phyloP scores from a whole-genome alignment of 1,140 invertebrate genomes.

The Drosophila funebris region DNA sequence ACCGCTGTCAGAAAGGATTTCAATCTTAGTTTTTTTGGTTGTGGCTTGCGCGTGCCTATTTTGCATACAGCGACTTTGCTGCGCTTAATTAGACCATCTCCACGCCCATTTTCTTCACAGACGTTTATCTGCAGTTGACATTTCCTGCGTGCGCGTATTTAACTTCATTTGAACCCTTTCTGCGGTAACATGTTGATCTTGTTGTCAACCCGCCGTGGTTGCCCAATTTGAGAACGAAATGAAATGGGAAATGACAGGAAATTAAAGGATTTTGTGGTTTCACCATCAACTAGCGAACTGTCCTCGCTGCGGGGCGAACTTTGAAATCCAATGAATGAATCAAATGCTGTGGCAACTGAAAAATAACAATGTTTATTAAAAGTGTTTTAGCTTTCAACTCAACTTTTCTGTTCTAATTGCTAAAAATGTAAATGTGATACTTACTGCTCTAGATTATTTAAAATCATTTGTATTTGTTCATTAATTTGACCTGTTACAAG shows the following conservation, averaged over 20 bases:
- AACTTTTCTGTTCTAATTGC: neutral
- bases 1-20: slow-evolving; percentile 86
- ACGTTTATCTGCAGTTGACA: slow-evolving; percentile 74
- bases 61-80: slow-evolving; percentile 17
- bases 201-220: slow-evolving; percentile 46
- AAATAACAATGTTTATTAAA: neutral
- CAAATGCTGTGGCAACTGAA: slow-evolving; percentile 13
- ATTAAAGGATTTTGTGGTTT: slow-evolving; percentile 70
- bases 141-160: slow-evolving; percentile 60
- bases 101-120: slow-evolving; percentile 43
- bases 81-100: slow-evolving; percentile 54
- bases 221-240: slow-evolving; percentile 46
- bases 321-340: slow-evolving; percentile 46
- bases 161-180: slow-evolving; percentile 57
- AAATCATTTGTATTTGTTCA: too few relatives aligned
- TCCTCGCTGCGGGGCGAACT: slow-evolving; percentile 25
- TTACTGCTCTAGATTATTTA: too few relatives aligned
- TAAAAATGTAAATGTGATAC: neutral
- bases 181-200: slow-evolving; percentile 75
- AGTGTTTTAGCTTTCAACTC: neutral
- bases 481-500: too few relatives aligned
- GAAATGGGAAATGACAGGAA: slow-evolving; percentile 71
- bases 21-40: slow-evolving; percentile 31
- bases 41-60: slow-evolving; percentile 19
- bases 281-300: slow-evolving; percentile 3